These are phyloP conservation scores for Scrobipalpa atriplicella DNA, from an alignment of 2,888 invertebrate genomes.

Conservation along the genomic window DNA sequence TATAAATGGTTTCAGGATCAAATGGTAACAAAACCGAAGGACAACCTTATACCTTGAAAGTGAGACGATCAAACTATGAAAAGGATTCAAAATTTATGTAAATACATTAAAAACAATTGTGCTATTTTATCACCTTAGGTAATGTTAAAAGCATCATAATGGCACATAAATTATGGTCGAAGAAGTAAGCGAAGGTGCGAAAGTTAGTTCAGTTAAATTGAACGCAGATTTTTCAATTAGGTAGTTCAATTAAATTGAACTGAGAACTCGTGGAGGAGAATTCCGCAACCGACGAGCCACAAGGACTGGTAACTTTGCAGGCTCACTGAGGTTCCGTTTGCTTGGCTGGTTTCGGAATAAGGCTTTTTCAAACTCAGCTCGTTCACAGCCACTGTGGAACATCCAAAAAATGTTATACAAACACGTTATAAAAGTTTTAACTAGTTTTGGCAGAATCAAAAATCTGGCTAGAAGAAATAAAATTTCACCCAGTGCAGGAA, in stretches of 20 bases:
- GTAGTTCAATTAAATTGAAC: slow-evolving; percentile 32
- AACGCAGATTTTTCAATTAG: slow-evolving; percentile 28
- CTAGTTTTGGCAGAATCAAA: too few relatives aligned
- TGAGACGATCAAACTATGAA: slow-evolving; percentile 60
- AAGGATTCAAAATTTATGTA: slow-evolving; percentile 30
- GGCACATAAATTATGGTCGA: slow-evolving; percentile 43
- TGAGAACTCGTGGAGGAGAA: slow-evolving; percentile 54
- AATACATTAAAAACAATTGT: slow-evolving; percentile 30
- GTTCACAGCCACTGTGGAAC: slow-evolving; percentile 71
- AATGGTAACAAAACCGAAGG: slow-evolving; percentile 50
- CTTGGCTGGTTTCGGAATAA: slow-evolving; percentile 62
- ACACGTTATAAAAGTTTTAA: too few relatives aligned
- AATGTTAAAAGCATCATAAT: slow-evolving; percentile 29
- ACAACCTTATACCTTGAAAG: slow-evolving; percentile 71
- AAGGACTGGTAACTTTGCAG: slow-evolving; percentile 47
- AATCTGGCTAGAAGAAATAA: too few relatives aligned
- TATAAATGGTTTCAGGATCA: background rate
- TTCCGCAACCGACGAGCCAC: slow-evolving; percentile 54
- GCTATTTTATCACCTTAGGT: slow-evolving; percentile 15
- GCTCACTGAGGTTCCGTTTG: slow-evolving; percentile 55
- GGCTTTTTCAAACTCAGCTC: slow-evolving; percentile 73
- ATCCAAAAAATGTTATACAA: background rate
- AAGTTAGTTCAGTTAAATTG: slow-evolving; percentile 43
- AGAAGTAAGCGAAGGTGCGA: slow-evolving; percentile 34
- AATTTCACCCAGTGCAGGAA: too few relatives aligned